phyloP scores from a whole-genome alignment of 2,888 invertebrate genomes.

The Apoda limacodes region DNA sequence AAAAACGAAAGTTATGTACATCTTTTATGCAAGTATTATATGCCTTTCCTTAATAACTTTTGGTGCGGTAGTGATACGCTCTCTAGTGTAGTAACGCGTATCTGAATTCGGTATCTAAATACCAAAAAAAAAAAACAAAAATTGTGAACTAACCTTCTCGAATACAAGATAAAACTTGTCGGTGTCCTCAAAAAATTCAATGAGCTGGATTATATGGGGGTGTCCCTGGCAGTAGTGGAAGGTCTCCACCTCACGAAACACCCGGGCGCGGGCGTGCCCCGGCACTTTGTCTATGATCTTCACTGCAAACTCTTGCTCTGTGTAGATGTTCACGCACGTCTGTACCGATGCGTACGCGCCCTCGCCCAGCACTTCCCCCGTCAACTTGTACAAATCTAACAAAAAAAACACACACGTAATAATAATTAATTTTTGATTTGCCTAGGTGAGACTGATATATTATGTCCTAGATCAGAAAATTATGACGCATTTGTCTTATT shows the following conservation, averaged over 20 bases:
- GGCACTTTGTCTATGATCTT: slow-evolving; percentile 97
- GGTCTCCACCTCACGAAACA: slow-evolving; percentile 98
- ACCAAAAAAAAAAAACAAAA: too few species aligned
- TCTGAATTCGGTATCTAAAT: too few species aligned
- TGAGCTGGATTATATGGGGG: slow-evolving; percentile 96
- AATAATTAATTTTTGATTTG: background rate
- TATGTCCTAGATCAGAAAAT: background rate
- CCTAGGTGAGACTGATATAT: slow-evolving; percentile 1
- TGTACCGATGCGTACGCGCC: slow-evolving; percentile 97
- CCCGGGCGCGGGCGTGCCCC: slow-evolving; percentile 92
- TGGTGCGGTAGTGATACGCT: too few species aligned
- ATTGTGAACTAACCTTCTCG: slow-evolving; percentile 80
- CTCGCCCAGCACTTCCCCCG: slow-evolving; percentile 95
- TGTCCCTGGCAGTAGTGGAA: slow-evolving; percentile 99
- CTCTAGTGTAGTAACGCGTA: too few species aligned
- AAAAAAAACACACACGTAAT: slow-evolving; percentile 23
- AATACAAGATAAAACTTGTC: slow-evolving; percentile 98
- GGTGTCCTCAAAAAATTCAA: slow-evolving; percentile 97
- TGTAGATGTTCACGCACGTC: slow-evolving; percentile 92
- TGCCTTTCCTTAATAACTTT: too few species aligned
- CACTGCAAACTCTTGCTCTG: slow-evolving; percentile 95
- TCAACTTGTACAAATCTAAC: slow-evolving; percentile 93
- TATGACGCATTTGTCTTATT: slow-evolving; percentile 1
- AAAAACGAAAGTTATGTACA: too few species aligned
- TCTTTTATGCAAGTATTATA: too few species aligned